Evolutionary conservation across 2,888 invertebrate genomes (phyloP), one percentile per base, ranked within the genome.

Genomic region (Molorchus minor): DNA sequence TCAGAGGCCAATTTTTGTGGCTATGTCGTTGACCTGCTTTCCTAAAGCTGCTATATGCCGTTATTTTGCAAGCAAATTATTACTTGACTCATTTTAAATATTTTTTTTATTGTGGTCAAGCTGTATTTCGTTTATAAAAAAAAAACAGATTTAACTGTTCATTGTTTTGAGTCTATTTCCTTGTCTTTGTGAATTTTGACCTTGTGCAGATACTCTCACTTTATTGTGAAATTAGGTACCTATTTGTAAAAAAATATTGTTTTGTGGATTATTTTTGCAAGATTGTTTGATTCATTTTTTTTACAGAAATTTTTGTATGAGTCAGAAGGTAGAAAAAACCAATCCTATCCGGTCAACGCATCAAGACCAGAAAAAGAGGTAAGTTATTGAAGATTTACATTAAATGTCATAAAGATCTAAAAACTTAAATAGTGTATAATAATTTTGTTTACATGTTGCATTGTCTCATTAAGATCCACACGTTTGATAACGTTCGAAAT

Each of bases 281-380:
- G 38, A 35, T n/a, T 13, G 15, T 36, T 20, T 35, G 12, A 43
- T 54, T 41, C 51, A 55, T 65, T 60, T 66, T 65, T 70, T 57
- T 80, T 80, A 45, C 76, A 81, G 81, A 81, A 80, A 80, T 81
- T 81, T 81, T 96, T 96, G 95, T 96, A 97, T 97, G 97, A 97
- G 95, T 97, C 96, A 96, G 89, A 97, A 97, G 93, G 93, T 91
- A 90, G 96, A 97, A 95, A n/a, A 96, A 96, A 94, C 97, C 97
- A 91, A 93, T 96, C 90, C 88, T 97, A 91, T 96, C 96, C 91
- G 97, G 97, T 94, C 96, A 96, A 90, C 96, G 97, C 89, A 96
- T 97, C 90, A 97, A 97, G 94, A 96, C 97, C 94, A 93, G 97
- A 92, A 97, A 97, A 93, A 96, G 97, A 96, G 95, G 95, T 95